Evolutionary conservation across 2,888 invertebrate species (phyloP).

Genomic region (Philaethria dido): DNA sequence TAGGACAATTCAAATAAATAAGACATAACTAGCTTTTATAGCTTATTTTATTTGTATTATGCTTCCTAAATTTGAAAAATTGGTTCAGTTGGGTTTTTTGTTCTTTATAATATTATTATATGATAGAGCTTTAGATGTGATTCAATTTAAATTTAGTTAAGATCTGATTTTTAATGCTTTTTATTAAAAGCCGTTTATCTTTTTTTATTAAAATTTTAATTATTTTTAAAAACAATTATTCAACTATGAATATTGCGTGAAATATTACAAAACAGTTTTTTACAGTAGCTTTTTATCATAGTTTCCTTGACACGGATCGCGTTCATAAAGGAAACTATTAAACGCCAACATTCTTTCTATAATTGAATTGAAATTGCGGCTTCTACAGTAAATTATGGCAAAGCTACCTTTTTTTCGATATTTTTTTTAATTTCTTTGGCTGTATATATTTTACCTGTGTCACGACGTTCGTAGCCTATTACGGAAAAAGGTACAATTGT

Average conservation of each 20-base stretch:
- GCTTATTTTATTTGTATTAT: too few species aligned
- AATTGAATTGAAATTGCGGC: conserved; percentile 22
- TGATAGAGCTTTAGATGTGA: too few species aligned
- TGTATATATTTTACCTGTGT: conserved; percentile 8
- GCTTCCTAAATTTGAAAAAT: too few species aligned
- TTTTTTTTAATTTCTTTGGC: conserved; percentile 10
- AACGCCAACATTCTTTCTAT: conserved; percentile 22
- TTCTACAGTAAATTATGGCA: conserved; percentile 16
- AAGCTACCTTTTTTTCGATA: not conserved
- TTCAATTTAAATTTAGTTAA: too few species aligned
- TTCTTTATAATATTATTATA: too few species aligned
- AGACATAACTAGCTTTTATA: too few species aligned
- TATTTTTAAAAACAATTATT: not conserved
- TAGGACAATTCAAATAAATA: too few species aligned
- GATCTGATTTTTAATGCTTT: too few species aligned
- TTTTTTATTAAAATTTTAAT: too few species aligned
- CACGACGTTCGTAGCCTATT: not conserved
- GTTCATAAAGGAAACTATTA: conserved; percentile 28
- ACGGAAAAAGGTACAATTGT: too few species aligned
- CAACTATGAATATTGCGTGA: conserved; percentile 7
- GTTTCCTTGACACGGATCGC: conserved; percentile 27
- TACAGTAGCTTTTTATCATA: conserved; percentile 12
- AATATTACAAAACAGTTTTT: conserved; percentile 5
- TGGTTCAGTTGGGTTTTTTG: too few species aligned
- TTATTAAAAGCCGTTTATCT: too few species aligned